Conservation (phyloP, 2,113 vertebrate species). For the Lasiurus borealis region DNA sequence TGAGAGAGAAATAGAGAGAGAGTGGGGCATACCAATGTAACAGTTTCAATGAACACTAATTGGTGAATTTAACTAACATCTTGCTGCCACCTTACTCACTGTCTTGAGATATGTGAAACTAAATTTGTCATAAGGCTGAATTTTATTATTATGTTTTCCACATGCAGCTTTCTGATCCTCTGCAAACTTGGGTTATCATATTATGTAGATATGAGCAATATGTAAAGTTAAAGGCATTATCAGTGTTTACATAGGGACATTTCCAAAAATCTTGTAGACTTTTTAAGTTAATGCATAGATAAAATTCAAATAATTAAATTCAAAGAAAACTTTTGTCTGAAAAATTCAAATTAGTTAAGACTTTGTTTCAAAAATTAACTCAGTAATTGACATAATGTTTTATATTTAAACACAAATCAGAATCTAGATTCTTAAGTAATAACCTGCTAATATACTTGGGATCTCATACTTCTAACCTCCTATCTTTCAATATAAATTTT, state of each 20-base stretch:
- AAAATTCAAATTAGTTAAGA: slow-evolving; percentile 13
- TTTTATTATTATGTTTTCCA: not conserved
- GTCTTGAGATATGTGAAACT: not conserved
- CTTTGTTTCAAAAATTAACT: not conserved
- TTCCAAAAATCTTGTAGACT: not conserved
- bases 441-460: not conserved
- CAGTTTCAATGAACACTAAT: not conserved
- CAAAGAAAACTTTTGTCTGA: not conserved
- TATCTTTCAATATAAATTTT: not conserved
- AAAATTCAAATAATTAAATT: not conserved
- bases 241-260: not conserved
- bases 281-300: not conserved
- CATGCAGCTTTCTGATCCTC: not conserved
- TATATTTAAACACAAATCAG: not conserved
- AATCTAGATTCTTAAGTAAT: not conserved
- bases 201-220: not conserved
- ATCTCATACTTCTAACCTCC: not conserved
- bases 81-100: not conserved
- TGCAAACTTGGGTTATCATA: not conserved
- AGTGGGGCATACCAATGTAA: not conserved
- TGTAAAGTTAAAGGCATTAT: fast-evolving
- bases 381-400: not conserved
- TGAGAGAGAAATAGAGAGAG: not conserved
- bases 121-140: not conserved
- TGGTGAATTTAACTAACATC: not conserved